Percentiles rank a stretch among this genome's conserved stretches.
phyloP scores from a whole-genome alignment of 2,113 vertebrate genomes.

The Bubo bubo region DNA sequence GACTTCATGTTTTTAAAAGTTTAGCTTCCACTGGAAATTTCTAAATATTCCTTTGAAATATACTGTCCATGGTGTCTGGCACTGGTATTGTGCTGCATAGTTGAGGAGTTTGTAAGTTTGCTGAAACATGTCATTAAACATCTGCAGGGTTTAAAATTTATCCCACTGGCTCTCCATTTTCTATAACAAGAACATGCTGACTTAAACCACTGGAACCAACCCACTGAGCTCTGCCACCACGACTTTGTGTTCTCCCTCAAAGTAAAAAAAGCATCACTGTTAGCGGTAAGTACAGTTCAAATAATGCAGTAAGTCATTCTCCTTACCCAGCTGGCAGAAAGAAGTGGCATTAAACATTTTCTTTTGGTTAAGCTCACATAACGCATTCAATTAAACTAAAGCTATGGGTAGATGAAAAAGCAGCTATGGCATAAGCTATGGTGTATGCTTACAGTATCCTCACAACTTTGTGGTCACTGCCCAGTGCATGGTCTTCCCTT shows the following conservation, averaged over 20 bases:
- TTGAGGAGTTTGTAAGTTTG: not conserved
- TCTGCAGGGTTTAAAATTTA: constrained; percentile 44
- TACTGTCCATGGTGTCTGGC: not conserved
- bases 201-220: constrained; percentile 54
- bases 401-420: not conserved
- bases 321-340: not conserved
- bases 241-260: not conserved
- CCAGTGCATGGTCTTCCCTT: not conserved
- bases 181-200: constrained; percentile 55
- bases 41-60: not conserved
- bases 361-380: not conserved
- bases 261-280: not conserved
- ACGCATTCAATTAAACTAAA: not conserved
- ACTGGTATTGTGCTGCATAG: not conserved
- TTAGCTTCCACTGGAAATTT: constrained; percentile 4
- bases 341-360: not conserved
- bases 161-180: constrained; percentile 28
- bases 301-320: not conserved
- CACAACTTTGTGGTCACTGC: not conserved
- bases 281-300: not conserved
- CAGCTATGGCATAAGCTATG: accelerated
- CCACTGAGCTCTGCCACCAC: not conserved
- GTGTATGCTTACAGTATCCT: not conserved
- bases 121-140: constrained; percentile 66
- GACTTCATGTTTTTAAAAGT: not conserved